Percentiles rank a stretch among this genome's conserved stretches.
These are phyloP conservation scores for Drosophila mercatorum DNA, from an alignment of 2,888 invertebrate genomes.

Conservation along the genomic window DNA sequence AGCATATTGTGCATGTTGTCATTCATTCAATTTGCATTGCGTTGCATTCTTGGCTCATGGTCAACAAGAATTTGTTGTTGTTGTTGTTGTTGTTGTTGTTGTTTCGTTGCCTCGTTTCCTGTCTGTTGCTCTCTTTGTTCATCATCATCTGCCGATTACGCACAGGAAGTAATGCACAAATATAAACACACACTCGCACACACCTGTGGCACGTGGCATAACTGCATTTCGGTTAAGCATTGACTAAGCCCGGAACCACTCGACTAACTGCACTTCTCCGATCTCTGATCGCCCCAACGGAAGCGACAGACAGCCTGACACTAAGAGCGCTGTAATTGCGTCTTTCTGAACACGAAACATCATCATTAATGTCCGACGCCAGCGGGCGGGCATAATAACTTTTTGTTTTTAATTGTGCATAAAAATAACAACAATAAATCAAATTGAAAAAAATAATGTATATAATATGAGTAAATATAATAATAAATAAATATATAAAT, in stretches of 20 bases:
- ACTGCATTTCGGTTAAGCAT: slow-evolving; percentile 14
- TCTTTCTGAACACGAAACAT: too few species aligned
- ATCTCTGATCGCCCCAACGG: slow-evolving; percentile 25
- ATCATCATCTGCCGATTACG: slow-evolving; percentile 57
- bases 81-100: slow-evolving; percentile 8
- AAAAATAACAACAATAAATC: too few species aligned
- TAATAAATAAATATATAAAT: too few species aligned
- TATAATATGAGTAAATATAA: too few species aligned
- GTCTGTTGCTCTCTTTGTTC: slow-evolving; percentile 58
- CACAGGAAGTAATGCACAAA: slow-evolving; percentile 50
- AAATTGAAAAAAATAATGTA: too few species aligned
- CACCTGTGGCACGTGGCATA: slow-evolving; percentile 46
- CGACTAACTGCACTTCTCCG: not conserved
- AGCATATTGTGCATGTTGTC: slow-evolving; percentile 32
- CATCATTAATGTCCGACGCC: not conserved
- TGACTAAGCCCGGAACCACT: slow-evolving; percentile 30
- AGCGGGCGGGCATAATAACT: not conserved
- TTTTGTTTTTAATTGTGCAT: not conserved
- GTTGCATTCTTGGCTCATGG: slow-evolving; percentile 57
- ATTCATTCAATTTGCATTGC: slow-evolving; percentile 54
- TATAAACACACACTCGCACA: not conserved
- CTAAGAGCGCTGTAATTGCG: slow-evolving; percentile 9
- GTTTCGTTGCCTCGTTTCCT: slow-evolving; percentile 44
- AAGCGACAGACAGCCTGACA: slow-evolving; percentile 8
- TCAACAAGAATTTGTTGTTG: not conserved